phyloP scores from a whole-genome alignment of 1,140 invertebrate genomes.

The Protaetia brevitarsis region DNA sequence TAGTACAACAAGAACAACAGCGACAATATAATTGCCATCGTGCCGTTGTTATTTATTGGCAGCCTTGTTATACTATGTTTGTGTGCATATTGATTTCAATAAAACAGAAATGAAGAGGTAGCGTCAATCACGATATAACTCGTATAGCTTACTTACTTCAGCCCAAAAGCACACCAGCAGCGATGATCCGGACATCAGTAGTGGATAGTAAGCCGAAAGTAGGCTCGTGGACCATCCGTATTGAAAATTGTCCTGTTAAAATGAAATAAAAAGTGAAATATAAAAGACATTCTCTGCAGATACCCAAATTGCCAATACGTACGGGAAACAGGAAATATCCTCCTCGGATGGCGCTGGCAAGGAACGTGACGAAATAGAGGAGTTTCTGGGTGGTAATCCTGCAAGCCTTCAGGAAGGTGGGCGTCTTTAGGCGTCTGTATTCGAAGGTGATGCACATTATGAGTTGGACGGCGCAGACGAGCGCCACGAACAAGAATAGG shows the following conservation, averaged over 20 bases:
- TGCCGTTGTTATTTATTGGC: no score
- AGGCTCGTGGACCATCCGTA: constrained; percentile 81
- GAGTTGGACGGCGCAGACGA: constrained; percentile 84
- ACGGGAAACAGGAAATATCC: constrained; percentile 89
- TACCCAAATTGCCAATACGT: constrained; percentile 50
- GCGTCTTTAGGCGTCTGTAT: constrained; percentile 78
- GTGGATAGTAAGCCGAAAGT: constrained; percentile 85
- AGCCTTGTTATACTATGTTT: no score
- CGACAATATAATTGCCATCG: no score
- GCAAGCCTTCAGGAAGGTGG: constrained; percentile 74
- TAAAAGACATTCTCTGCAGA: no score
- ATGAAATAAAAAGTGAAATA: constrained; percentile 26
- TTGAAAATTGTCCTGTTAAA: constrained; percentile 69
- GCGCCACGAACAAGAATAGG: constrained; percentile 78
- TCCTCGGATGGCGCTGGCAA: constrained; percentile 79
- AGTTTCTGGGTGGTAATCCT: constrained; percentile 88
- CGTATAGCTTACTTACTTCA: constrained; percentile 64
- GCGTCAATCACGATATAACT: background rate
- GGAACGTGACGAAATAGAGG: constrained; percentile 84
- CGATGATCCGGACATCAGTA: constrained; percentile 84
- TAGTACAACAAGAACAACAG: no score
- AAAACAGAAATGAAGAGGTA: background rate
- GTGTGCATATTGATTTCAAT: no score
- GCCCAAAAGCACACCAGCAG: constrained; percentile 94
- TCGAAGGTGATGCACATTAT: constrained; percentile 80